phyloP scores from a whole-genome alignment of 2,888 invertebrate species.

The Synanthedon tipuliformis region DNA sequence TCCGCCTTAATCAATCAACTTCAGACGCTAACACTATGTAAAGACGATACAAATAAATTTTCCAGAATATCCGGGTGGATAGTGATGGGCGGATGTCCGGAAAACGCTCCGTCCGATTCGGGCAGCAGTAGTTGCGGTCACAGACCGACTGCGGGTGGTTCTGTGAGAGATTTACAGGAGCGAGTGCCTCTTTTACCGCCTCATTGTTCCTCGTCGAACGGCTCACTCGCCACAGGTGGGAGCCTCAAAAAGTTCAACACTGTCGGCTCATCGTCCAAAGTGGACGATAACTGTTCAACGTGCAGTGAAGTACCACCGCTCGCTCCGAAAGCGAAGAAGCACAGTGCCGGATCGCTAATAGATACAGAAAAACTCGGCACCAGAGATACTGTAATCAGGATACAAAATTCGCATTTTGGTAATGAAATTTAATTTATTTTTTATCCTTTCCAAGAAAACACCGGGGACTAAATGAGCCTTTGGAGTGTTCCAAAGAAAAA shows the following conservation, averaged over 20 bases:
- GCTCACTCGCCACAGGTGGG: conserved; percentile 51
- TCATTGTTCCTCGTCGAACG: conserved; percentile 58
- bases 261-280: conserved; percentile 41
- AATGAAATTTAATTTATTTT: conserved; percentile 39
- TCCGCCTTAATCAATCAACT: too few species aligned
- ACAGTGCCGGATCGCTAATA: conserved; percentile 56
- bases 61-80: conserved; percentile 50
- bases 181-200: conserved; percentile 53
- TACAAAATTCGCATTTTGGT: conserved; percentile 50
- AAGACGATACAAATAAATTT: neutral
- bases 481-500: too few species aligned
- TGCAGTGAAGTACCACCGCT: conserved; percentile 58
- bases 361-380: conserved; percentile 50
- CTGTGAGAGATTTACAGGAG: conserved; percentile 47
- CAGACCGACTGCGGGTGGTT: conserved; percentile 24
- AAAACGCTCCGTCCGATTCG: conserved; percentile 36
- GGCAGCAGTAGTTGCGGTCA: conserved; percentile 37
- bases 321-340: conserved; percentile 54
- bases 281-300: conserved; percentile 51
- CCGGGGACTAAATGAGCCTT: too few species aligned
- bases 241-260: conserved; percentile 52
- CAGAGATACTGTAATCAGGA: conserved; percentile 56
- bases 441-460: too few species aligned
- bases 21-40: too few species aligned
- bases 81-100: conserved; percentile 52